These are phyloP conservation scores for Metopolophium dirhodum DNA, from an alignment of 1,140 invertebrate species.

Conservation along the genomic window DNA sequence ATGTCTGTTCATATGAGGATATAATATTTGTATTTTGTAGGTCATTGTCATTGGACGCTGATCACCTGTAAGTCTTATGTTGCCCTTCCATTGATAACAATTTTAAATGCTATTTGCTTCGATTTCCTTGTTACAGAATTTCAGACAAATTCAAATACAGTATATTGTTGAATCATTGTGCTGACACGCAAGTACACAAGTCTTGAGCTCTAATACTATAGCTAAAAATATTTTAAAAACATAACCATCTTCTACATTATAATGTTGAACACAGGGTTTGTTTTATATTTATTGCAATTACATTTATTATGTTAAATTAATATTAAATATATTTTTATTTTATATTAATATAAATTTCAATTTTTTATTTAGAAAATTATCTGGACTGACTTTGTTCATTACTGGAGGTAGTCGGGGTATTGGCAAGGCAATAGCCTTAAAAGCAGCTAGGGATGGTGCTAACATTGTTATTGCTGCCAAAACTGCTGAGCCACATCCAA, in stretches of 20 bases:
- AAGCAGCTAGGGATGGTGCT: conserved; percentile 91
- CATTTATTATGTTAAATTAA: background rate
- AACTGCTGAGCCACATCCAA: conserved; percentile 94
- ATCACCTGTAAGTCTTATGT: conserved; percentile 24
- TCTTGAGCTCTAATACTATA: background rate
- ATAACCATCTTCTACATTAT: background rate
- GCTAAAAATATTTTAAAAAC: background rate
- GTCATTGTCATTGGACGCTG: background rate
- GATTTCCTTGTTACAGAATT: conserved; percentile 9
- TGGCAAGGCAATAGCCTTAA: conserved; percentile 94
- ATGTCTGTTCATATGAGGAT: background rate
- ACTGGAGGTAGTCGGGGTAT: conserved; percentile 97
- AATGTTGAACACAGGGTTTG: conserved; percentile 44
- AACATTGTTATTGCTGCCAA: conserved; percentile 96
- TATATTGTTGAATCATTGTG: background rate
- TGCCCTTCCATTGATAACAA: background rate
- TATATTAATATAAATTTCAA: background rate
- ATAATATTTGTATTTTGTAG: background rate
- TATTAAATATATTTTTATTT: background rate
- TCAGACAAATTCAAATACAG: background rate
- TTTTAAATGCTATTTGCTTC: background rate
- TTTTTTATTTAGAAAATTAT: conserved; percentile 47
- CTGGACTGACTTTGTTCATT: conserved; percentile 81
- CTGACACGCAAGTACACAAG: background rate
- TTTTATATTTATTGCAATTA: background rate